Conservation (phyloP, 2,113 vertebrate genomes). For the Scolopax mira region DNA sequence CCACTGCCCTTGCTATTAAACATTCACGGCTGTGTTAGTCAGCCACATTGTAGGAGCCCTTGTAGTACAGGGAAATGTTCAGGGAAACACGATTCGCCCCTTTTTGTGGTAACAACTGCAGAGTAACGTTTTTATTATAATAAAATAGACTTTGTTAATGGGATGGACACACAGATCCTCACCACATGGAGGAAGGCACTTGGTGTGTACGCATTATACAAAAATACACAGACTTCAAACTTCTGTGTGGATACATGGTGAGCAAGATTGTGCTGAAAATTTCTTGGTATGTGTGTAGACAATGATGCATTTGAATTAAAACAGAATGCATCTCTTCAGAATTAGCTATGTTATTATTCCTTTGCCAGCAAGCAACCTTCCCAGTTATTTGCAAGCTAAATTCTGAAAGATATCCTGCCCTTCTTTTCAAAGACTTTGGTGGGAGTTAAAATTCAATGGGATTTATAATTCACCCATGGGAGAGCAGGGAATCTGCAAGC, state of each 20-base stretch:
- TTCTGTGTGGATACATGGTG: not conserved
- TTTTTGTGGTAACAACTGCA: not conserved
- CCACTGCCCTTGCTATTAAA: rapidly evolving
- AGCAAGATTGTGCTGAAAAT: not conserved
- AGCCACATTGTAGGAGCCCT: not conserved
- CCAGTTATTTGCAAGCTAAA: not conserved
- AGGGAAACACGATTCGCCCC: not conserved
- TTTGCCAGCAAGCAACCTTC: not conserved
- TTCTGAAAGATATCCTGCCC: not conserved
- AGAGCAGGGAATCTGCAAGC: not conserved
- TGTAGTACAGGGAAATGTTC: rapidly evolving
- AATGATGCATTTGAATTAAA: not conserved
- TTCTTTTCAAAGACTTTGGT: not conserved
- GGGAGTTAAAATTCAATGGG: not conserved
- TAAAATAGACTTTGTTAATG: not conserved
- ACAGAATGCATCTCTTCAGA: not conserved
- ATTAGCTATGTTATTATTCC: not conserved
- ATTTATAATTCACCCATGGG: not conserved
- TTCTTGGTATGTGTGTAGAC: not conserved
- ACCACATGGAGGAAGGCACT: rapidly evolving
- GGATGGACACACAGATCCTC: not conserved
- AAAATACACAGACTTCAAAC: not conserved
- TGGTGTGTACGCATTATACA: rapidly evolving
- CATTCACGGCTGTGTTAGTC: not conserved
- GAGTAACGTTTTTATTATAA: not conserved